Conservation (phyloP, 2,888 invertebrate genomes). For the Melinaea marsaeus region DNA sequence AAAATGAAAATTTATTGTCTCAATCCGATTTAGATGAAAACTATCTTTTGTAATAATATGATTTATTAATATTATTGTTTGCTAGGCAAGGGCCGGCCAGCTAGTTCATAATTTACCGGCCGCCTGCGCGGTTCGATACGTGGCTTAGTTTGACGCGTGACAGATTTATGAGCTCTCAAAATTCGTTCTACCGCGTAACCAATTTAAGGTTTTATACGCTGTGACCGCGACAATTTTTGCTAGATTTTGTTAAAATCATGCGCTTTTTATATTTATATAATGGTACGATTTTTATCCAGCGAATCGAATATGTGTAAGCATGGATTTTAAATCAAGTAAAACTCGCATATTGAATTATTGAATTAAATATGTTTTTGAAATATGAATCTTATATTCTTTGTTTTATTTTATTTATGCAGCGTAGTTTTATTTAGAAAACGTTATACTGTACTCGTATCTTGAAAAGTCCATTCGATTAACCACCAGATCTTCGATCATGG, state of each 20-base stretch:
- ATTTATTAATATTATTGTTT: conserved; percentile 41
- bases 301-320: neutral
- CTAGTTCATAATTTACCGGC: conserved; percentile 69
- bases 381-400: no score
- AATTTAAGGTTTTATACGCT: conserved; percentile 40
- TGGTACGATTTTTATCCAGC: neutral
- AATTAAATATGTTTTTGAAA: no score
- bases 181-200: conserved; percentile 57
- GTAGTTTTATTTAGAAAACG: no score
- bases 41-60: conserved; percentile 35
- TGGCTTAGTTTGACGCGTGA: conserved; percentile 74
- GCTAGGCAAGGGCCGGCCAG: conserved; percentile 35
- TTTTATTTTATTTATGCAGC: no score
- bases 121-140: conserved; percentile 70
- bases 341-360: no score
- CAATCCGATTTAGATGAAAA: conserved; percentile 33
- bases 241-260: conserved; percentile 12
- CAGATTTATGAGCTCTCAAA: conserved; percentile 74
- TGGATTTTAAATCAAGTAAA: no score
- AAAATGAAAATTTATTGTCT: conserved; percentile 26
- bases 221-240: conserved; percentile 17
- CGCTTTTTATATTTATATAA: neutral
- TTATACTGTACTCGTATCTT: no score
- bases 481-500: neutral
- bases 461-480: neutral